These are phyloP conservation scores for Drosophila mettleri DNA, from an alignment of 2,888 invertebrate genomes.

Conservation along the genomic window DNA sequence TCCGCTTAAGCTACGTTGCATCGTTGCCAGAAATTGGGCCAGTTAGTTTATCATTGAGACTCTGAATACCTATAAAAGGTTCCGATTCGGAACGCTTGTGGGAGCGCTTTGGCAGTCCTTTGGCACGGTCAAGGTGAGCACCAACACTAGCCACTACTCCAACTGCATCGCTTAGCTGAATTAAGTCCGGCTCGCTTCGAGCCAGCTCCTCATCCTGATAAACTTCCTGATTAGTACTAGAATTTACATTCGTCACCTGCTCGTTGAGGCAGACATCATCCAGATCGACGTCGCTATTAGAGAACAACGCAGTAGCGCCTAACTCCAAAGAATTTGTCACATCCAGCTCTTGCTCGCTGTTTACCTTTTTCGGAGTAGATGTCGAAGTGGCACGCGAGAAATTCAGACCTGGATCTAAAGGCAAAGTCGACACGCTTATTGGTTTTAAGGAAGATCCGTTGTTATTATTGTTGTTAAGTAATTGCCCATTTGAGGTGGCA, in stretches of 20 bases:
- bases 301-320: slow-evolving; percentile 91
- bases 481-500: slow-evolving; percentile 15
- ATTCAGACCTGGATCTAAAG: slow-evolving; percentile 64
- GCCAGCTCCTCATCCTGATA: slow-evolving; percentile 83
- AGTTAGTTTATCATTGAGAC: slow-evolving; percentile 42
- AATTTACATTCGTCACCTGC: slow-evolving; percentile 85
- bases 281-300: slow-evolving; percentile 93
- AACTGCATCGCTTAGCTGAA: slow-evolving; percentile 55
- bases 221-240: slow-evolving; percentile 52
- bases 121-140: slow-evolving; percentile 56
- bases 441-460: slow-evolving; percentile 58
- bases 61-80: slow-evolving; percentile 80
- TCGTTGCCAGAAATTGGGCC: slow-evolving; percentile 35
- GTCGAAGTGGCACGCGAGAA: slow-evolving; percentile 54
- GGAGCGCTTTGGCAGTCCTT: slow-evolving; percentile 74
- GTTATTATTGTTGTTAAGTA: slow-evolving; percentile 46
- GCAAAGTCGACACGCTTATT: slow-evolving; percentile 39
- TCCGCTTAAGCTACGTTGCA: slow-evolving; percentile 46
- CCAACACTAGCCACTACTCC: slow-evolving; percentile 38
- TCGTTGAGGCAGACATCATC: slow-evolving; percentile 94
- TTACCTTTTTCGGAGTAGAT: slow-evolving; percentile 73
- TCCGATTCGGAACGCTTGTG: slow-evolving; percentile 85
- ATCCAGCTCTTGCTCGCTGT: slow-evolving; percentile 76
- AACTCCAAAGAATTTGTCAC: slow-evolving; percentile 86
- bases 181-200: slow-evolving; percentile 84